Conservation (phyloP, 2,113 vertebrate species). For the Myocastor coypus region DNA sequence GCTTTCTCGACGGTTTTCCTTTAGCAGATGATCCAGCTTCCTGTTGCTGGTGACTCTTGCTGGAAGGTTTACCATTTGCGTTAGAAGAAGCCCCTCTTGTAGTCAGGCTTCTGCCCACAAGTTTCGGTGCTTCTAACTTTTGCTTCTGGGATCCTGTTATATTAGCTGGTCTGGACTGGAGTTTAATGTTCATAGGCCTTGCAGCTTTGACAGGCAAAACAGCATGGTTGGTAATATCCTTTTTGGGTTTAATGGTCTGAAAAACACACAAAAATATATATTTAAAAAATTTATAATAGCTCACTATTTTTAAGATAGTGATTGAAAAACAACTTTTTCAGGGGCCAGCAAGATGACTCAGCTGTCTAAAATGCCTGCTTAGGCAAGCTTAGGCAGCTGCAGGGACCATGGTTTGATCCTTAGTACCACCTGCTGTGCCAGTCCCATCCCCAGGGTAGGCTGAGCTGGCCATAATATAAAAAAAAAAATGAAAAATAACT, state of each 20-base stretch:
- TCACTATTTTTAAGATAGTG: slow-evolving; percentile 50
- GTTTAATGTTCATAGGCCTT: background rate
- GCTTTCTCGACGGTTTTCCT: background rate
- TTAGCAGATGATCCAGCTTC: background rate
- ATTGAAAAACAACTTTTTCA: background rate
- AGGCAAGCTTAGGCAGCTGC: too few relatives aligned
- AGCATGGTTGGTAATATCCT: background rate
- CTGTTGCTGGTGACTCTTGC: background rate
- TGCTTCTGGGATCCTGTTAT: slow-evolving; percentile 40
- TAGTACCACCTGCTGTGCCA: too few relatives aligned
- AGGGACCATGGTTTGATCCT: too few relatives aligned
- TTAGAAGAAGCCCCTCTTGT: slow-evolving; percentile 60
- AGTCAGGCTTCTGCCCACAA: background rate
- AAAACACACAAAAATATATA: slow-evolving; percentile 66
- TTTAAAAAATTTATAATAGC: background rate
- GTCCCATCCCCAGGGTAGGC: too few relatives aligned
- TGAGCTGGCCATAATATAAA: too few relatives aligned
- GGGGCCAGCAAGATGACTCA: too few relatives aligned
- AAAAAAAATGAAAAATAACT: slow-evolving; percentile 8
- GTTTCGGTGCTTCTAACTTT: background rate
- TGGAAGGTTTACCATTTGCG: background rate
- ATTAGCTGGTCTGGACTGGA: slow-evolving; percentile 44
- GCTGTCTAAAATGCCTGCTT: too few relatives aligned
- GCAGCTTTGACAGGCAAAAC: slow-evolving; percentile 55
- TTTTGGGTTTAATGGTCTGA: slow-evolving; percentile 75